These are phyloP conservation scores for Vireo griseus DNA, from an alignment of 2,797 vertebrate species.

Conservation along the genomic window DNA sequence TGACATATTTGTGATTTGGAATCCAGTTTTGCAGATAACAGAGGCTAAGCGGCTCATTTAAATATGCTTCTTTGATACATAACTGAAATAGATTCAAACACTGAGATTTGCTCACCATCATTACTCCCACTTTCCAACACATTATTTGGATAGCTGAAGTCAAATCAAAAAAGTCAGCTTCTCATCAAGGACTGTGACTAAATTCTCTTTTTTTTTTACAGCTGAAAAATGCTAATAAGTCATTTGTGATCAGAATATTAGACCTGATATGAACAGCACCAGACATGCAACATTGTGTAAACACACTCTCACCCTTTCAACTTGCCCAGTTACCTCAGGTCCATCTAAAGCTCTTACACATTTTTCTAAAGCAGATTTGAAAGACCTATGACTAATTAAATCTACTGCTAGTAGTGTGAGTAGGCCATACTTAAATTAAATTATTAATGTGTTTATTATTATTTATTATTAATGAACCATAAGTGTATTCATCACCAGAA, in stretches of 20 bases:
- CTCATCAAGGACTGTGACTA: not conserved
- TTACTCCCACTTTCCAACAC: not conserved
- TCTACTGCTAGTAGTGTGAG: not conserved
- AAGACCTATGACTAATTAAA: not conserved
- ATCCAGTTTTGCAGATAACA: slow-evolving; percentile 2
- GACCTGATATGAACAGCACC: not conserved
- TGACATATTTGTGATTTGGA: not conserved
- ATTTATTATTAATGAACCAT: too few species aligned
- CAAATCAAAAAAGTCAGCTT: not conserved
- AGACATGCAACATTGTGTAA: not conserved
- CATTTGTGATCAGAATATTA: not conserved
- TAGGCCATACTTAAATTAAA: not conserved
- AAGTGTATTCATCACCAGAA: not conserved
- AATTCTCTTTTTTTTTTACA: not conserved
- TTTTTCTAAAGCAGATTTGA: not conserved
- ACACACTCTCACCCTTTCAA: not conserved
- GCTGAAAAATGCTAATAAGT: not conserved
- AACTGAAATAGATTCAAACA: not conserved
- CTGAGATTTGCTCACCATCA: not conserved
- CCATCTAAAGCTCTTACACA: not conserved
- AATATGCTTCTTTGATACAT: not conserved
- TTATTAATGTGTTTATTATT: not conserved
- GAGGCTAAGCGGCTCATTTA: not conserved
- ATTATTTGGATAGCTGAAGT: not conserved
- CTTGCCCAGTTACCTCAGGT: not conserved